Percentiles rank a stretch among this genome's conserved stretches.
These are phyloP conservation scores for Brachynemurus nebulosus DNA, from an alignment of 2,888 invertebrate genomes.

Conservation along the genomic window DNA sequence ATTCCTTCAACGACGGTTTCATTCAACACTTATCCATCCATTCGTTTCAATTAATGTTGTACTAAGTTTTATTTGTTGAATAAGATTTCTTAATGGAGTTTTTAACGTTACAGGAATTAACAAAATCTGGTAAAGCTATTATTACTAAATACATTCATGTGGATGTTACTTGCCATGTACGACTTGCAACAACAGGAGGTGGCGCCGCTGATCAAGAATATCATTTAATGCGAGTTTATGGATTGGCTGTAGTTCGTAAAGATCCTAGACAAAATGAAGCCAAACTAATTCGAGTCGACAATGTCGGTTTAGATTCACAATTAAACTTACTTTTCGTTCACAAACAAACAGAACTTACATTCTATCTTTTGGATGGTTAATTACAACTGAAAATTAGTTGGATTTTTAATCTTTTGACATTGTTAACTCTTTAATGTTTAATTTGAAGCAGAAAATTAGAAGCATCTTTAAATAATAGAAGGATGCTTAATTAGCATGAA, in stretches of 20 bases:
- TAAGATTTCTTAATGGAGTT: no score
- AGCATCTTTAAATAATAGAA: no score
- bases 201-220: constrained; percentile 41
- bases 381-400: no score
- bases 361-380: constrained; percentile 35
- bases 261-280: constrained; percentile 41
- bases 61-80: constrained; percentile 4
- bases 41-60: no score
- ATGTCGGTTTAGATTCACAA: constrained; percentile 55
- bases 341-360: constrained; percentile 48
- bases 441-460: no score
- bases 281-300: constrained; percentile 43
- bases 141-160: constrained; percentile 52
- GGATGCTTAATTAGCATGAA: no score
- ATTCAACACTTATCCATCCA: no score
- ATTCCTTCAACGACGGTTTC: not conserved
- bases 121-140: constrained; percentile 29
- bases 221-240: constrained; percentile 52
- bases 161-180: constrained; percentile 52
- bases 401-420: no score
- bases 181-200: constrained; percentile 42
- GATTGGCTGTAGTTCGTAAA: constrained; percentile 48
- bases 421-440: no score
- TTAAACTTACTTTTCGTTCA: constrained; percentile 49
- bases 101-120: constrained; percentile 27